These are phyloP conservation scores for Microtus ochrogaster DNA, from an alignment of 2,113 vertebrate genomes.

Conservation along the genomic window DNA sequence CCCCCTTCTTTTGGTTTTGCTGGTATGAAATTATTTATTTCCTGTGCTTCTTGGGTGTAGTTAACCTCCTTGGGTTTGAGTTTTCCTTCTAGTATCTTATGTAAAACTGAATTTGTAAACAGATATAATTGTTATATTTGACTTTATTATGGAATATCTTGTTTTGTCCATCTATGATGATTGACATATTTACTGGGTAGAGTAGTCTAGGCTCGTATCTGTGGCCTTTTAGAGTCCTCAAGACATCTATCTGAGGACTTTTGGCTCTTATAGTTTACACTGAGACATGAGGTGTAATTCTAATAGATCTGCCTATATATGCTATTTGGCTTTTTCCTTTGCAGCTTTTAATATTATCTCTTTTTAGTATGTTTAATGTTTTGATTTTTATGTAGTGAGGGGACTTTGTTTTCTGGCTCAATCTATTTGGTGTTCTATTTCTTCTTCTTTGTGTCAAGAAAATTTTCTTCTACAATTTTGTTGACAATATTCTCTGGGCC, in stretches of 20 bases:
- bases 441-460: too few relatives aligned
- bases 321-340: too few relatives aligned
- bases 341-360: too few relatives aligned
- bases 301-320: too few relatives aligned
- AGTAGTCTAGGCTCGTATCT: background rate
- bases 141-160: background rate
- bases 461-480: too few relatives aligned
- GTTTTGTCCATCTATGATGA: background rate
- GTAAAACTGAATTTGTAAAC: background rate
- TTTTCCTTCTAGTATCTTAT: background rate
- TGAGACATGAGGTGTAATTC: too few relatives aligned
- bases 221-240: background rate
- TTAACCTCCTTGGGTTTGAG: background rate
- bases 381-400: too few relatives aligned
- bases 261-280: too few relatives aligned
- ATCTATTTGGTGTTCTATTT: too few relatives aligned
- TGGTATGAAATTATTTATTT: background rate
- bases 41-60: background rate
- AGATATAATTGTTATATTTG: background rate
- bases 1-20: background rate
- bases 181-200: background rate
- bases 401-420: too few relatives aligned
- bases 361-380: too few relatives aligned
- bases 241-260: background rate
- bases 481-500: too few relatives aligned